phyloP scores from a whole-genome alignment of 2,113 vertebrate species.

The Apodemus speciosus region DNA sequence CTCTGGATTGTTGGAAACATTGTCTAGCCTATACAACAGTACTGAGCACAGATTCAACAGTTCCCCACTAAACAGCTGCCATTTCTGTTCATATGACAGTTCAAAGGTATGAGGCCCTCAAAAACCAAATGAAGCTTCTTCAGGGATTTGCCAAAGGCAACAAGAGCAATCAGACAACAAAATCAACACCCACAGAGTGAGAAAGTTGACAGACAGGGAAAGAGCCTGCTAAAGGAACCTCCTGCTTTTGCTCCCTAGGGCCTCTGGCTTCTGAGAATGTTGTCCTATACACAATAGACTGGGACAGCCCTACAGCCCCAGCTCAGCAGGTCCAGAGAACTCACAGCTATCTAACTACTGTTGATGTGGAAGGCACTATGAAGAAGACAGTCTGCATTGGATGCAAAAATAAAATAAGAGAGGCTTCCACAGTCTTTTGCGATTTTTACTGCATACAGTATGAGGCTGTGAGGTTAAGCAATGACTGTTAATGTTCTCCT shows the following conservation, averaged over 20 bases:
- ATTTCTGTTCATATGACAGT: not conserved
- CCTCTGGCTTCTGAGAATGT: not conserved
- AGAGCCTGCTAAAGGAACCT: not conserved
- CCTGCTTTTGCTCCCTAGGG: not conserved
- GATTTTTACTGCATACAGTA: rapidly evolving
- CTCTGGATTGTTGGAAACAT: not conserved
- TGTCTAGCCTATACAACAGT: not conserved
- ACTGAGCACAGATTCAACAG: not conserved
- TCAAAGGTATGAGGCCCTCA: not conserved
- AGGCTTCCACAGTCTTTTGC: not conserved
- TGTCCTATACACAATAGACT: not conserved
- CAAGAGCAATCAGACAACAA: not conserved
- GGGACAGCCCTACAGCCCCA: not conserved
- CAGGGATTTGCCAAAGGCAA: not conserved
- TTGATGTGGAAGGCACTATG: not conserved
- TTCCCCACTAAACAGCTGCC: not conserved
- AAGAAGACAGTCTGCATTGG: not conserved
- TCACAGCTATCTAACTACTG: too few relatives aligned
- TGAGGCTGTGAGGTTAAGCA: not conserved
- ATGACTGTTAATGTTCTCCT: not conserved
- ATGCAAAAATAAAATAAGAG: not conserved
- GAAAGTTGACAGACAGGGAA: not conserved
- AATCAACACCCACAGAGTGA: not conserved
- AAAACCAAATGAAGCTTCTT: not conserved
- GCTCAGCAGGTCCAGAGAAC: too few relatives aligned